Evolutionary conservation across 2,113 vertebrate genomes (phyloP).

Genomic region (Stictonetta naevosa): DNA sequence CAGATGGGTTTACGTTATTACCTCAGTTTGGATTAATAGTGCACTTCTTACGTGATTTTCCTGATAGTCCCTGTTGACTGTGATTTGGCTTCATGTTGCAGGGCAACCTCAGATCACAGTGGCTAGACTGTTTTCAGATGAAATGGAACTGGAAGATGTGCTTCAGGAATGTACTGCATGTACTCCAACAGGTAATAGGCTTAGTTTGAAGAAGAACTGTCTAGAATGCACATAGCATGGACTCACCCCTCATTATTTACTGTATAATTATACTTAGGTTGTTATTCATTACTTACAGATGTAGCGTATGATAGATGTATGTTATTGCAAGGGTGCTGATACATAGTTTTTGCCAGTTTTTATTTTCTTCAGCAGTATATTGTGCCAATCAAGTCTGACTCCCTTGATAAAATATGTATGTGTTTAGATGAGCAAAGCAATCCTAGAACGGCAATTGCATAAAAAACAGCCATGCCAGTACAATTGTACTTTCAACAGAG

Average conservation of each 20-base stretch:
- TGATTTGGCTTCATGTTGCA: not conserved
- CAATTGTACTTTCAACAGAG: not conserved
- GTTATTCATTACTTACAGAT: not conserved
- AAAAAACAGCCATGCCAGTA: not conserved
- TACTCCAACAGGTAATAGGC: not conserved
- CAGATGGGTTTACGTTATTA: not conserved
- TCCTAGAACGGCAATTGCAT: not conserved
- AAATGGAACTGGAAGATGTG: not conserved
- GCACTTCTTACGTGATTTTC: not conserved
- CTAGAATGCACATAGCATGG: not conserved
- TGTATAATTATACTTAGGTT: not conserved
- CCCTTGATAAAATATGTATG: not conserved
- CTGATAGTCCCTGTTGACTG: not conserved
- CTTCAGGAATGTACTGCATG: not conserved
- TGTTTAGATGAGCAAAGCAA: slow-evolving; percentile 4
- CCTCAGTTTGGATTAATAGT: not conserved
- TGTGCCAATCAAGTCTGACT: not conserved
- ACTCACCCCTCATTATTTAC: not conserved
- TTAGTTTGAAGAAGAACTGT: not conserved
- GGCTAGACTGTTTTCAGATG: not conserved
- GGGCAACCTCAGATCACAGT: not conserved
- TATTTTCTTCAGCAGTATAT: not conserved
- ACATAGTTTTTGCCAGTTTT: not conserved
- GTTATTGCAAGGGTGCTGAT: not conserved
- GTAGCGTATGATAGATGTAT: not conserved